Evolutionary conservation across 2,113 vertebrate genomes (phyloP).

Genomic region (Sarotherodon lohbergeri): DNA sequence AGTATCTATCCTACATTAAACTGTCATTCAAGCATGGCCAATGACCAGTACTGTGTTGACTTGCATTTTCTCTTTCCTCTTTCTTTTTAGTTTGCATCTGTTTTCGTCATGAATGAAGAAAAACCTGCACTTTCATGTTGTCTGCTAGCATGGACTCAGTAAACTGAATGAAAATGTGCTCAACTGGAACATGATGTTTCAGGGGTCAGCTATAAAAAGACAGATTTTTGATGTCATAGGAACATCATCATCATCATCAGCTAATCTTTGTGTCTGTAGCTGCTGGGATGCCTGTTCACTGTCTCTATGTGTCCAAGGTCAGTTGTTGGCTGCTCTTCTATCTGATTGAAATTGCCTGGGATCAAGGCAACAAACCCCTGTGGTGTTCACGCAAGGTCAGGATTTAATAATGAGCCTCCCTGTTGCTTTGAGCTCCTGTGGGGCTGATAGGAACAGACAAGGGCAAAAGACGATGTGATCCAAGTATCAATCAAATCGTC

Average conservation of each 20-base stretch:
- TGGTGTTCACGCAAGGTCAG: conserved; percentile 36
- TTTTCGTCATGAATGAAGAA: neutral
- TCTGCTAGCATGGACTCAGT: neutral
- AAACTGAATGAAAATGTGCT: neutral
- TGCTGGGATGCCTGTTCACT: conserved; percentile 28
- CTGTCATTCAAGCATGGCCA: neutral
- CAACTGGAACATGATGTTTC: conserved; percentile 12
- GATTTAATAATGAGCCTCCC: conserved; percentile 50
- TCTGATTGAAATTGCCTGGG: conserved; percentile 65
- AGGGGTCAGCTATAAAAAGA: conserved; percentile 43
- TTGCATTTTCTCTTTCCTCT: neutral
- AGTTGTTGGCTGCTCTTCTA: conserved; percentile 56
- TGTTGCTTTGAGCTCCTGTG: conserved; percentile 14
- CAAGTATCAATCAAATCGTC: neutral
- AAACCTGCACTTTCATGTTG: neutral
- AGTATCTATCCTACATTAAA: neutral
- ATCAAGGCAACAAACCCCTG: conserved; percentile 50
- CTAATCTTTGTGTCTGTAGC: conserved; percentile 52
- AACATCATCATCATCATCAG: conserved; percentile 29
- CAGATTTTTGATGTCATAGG: conserved; percentile 33
- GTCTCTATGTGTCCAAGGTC: conserved; percentile 58
- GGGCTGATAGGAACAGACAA: conserved; percentile 21
- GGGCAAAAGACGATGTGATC: neutral
- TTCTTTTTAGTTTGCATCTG: neutral
- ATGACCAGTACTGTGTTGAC: neutral